Conservation (phyloP, 2,888 invertebrate genomes). For the Rapana venosa region DNA sequence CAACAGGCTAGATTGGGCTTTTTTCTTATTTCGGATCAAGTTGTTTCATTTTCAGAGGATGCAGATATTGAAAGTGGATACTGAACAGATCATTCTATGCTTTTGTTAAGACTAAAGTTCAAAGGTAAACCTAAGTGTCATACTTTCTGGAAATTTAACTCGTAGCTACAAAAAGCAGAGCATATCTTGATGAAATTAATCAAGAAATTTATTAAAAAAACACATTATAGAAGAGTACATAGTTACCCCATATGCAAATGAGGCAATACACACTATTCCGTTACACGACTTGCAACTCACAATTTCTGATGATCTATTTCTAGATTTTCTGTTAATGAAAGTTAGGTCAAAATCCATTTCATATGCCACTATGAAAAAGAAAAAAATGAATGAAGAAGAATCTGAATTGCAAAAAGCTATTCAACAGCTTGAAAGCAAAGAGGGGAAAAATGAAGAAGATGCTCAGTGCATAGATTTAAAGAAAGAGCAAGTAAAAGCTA, state of each 20-base stretch:
- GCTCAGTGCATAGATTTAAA: neutral
- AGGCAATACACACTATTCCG: neutral
- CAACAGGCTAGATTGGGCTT: neutral
- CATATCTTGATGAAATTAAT: neutral
- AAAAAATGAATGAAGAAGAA: neutral
- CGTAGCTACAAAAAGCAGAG: neutral
- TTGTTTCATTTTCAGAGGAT: neutral
- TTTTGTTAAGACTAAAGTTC: neutral
- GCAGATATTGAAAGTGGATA: neutral
- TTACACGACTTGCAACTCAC: neutral
- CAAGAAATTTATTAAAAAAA: neutral
- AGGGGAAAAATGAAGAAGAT: neutral
- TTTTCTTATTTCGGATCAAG: neutral
- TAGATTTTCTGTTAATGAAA: neutral
- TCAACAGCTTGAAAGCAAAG: neutral
- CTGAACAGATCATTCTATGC: neutral
- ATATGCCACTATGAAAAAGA: neutral
- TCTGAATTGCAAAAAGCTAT: neutral
- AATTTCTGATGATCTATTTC: neutral
- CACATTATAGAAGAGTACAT: neutral
- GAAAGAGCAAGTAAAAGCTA: neutral
- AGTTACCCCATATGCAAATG: neutral
- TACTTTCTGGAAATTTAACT: neutral
- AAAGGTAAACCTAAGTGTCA: neutral
- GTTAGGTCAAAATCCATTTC: neutral